Evolutionary conservation across 2,888 invertebrate genomes (phyloP), one percentile per base, ranked within the genome.

Genomic region (Tetramorium bicarinatum): DNA sequence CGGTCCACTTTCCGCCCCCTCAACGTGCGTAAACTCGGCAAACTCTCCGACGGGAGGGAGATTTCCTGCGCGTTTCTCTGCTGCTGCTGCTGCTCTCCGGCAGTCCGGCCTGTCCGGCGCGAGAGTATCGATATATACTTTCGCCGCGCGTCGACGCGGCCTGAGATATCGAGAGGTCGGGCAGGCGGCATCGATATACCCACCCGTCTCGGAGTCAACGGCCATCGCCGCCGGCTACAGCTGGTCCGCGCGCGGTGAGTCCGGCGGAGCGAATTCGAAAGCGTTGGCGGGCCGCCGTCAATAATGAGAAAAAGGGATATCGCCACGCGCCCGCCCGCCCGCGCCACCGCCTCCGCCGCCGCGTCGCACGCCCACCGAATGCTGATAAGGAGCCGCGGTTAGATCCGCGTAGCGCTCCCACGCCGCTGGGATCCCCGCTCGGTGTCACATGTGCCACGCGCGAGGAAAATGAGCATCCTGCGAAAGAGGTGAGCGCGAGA

Each of bases 381-480:
- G 85, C 77, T 77, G 89, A 90, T 90, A 90, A 87, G 79, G 66
- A 41, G 13, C 56, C 18, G 25, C 25, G 61, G 38, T 41, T 44
- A 61, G 49, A 61, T 47, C 52, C 11, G 38, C 44, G 79, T 47
- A 59, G 56, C 29, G 56, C 29, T 44, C 29, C 49, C 64, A 21
- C 54, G 56, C 56, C 71, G 56, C 54, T 71, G 71, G 67, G 56
- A 71, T 25, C 41, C 15, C 72, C 25, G 21, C 38, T 67, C 34
- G 62, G 49, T 54, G 66, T 69, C 74, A 80, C 86, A 85, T 82
- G 89, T 87, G 84, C 56, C 62, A 64, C 44, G 54, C 76, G 62
- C 79, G 56, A 72, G 38, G 72, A 90, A 87, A 81, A 94, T 94
- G 94, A 94, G 94, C 83, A 93, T 93, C 72, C 88, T 94, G 76